phyloP scores from a whole-genome alignment of 2,113 vertebrate genomes.

The Fulmarus glacialis region DNA sequence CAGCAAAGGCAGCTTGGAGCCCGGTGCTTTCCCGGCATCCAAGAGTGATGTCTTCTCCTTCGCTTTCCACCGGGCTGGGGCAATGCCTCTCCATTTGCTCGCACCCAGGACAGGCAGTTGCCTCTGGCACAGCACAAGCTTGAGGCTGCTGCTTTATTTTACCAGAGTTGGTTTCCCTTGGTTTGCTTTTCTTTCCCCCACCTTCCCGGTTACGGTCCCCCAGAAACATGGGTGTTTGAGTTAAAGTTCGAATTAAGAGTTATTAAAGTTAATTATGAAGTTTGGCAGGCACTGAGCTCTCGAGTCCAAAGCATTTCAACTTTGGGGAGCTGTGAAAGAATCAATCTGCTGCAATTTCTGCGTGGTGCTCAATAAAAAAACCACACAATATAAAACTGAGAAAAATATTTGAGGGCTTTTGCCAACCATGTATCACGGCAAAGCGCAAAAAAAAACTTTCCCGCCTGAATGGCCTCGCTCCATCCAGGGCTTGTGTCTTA shows the following conservation, averaged over 20 bases:
- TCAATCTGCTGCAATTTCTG: conserved; percentile 34
- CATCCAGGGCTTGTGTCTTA: neutral
- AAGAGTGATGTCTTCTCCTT: neutral
- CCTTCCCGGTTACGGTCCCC: rapidly evolving
- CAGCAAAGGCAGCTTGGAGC: neutral
- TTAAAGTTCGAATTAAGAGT: conserved; percentile 33
- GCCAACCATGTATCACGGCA: neutral
- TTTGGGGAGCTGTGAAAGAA: conserved; percentile 37
- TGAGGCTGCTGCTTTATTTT: neutral
- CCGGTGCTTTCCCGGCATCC: rapidly evolving
- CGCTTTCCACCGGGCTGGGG: neutral
- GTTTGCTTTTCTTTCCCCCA: neutral
- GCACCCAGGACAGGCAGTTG: neutral
- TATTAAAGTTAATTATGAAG: conserved; percentile 48
- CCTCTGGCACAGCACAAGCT: neutral
- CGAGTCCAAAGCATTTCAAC: neutral
- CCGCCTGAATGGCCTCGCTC: neutral
- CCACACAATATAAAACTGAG: neutral
- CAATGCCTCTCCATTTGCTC: neutral
- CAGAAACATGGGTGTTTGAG: neutral
- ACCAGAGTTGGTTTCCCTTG: neutral
- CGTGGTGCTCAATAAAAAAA: neutral
- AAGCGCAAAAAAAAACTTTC: no score
- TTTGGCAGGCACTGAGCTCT: conserved; percentile 18
- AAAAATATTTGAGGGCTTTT: conserved; percentile 21